Base-by-base conservation (phyloP, 2,113 vertebrate genomes). In the Thymallus thymallus region DNA sequence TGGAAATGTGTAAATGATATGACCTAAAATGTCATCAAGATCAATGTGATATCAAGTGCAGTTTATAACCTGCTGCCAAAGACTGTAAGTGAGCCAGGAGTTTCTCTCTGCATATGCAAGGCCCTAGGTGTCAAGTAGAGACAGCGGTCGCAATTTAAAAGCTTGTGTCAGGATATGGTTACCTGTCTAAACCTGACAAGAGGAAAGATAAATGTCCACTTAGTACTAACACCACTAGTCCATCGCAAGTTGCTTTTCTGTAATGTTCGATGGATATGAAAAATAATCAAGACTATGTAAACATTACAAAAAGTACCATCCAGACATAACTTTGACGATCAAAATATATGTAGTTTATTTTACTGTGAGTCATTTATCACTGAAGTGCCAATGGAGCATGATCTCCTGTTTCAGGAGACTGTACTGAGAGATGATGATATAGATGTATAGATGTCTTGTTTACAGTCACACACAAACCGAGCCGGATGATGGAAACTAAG, bases 41-140 rank as follows among this genome's bases (percentile, higher is more conserved):
- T 84, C 73, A 76, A 56, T 77, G 73, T 74, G 76, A 83, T 79
- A 80, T 74, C 61, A 32, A 41, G 73, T 65, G 72, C 68, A 35
- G 69, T 76, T 67, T 55, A 78, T 86, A 81, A 75, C 10, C 80
- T 90, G 86, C 85, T 76, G 82, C 76, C 76, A 55, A 74, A 67
- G 70, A 3, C 56, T 87, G 89, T 89, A 90, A 91, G 66, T 68
- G 76, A 86, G 84, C 74, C 84, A 86, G 69, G 78, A 41, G 79
- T 80, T 82, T 88, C 70, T 84, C 82, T 74, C 76, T 20, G 72
- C 62, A 74, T 77, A 69, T 16, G 65, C 76, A 80, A 77, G 84
- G 82, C 84, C 83, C 82, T 68, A 26, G 81, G 90, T 91, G 87
- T 92, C 91, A 92, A 90, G 78, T 92, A 82, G 81, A 88, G 86